Evolutionary conservation across 2,113 vertebrate genomes (phyloP), one percentile per base, ranked within the genome.

Genomic region (Microcebus lehilahytsara): DNA sequence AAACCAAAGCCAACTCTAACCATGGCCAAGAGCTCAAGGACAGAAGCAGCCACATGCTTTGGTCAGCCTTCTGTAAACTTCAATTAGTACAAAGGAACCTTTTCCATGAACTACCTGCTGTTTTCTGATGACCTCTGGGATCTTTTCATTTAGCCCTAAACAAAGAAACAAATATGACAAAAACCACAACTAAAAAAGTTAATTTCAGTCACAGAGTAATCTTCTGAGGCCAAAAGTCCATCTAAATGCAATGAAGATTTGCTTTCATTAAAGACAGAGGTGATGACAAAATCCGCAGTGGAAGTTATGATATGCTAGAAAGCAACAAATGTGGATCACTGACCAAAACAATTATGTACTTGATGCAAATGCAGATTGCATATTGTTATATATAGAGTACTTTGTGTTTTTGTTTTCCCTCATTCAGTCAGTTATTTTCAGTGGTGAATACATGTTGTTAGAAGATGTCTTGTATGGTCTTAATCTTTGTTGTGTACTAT

Each of bases 1-100:
- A 99, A 99, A 99, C 99, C 99, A 99, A 99, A 99, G 99, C 99
- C 99, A 99, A 99, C 99, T 99, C 99, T 99, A 99, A 99, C 99
- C 99, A 99, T 99, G 99, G 99, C 99, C 99, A 99, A 99, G 99
- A 99, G 99, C 99, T 99, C 99, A 99, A 99, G 98, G 99, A 99
- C 99, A 99, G 99, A 99, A 99, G 99, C 99, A 99, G 98, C 99
- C 99, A 99, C 99, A 99, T 98, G 99, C 99, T 99, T 99, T 99
- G 99, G 99, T 99, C 99, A 98, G 99, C 98, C 99, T 99, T 99
- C 99, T 99, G 99, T 99, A 99, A 99, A 99, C 99, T 99, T 99
- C 99, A 99, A 99, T 99, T 99, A 99, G 99, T 99, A 99, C 99
- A 99, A 99, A 99, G 99, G 99, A 99, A 99, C 99, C 99, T 99